Conservation (phyloP, 2,113 vertebrate genomes). For the Macroglossus sobrinus region DNA sequence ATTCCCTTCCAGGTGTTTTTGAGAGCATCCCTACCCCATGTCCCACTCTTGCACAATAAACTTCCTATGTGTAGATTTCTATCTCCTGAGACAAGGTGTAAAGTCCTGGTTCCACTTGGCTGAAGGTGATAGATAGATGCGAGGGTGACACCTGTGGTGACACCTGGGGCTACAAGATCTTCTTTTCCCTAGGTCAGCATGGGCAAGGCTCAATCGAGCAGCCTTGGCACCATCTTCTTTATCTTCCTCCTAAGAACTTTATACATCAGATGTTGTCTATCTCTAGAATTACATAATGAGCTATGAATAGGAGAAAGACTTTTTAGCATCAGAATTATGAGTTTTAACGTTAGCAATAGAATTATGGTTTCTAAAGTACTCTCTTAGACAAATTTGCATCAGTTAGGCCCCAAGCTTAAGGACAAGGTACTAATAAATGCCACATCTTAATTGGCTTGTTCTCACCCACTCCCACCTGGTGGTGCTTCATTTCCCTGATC, state of each 20-base stretch:
- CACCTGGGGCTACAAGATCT: no score
- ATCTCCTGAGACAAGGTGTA: background rate
- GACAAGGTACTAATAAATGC: slow-evolving; percentile 65
- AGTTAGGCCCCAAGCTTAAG: slow-evolving; percentile 57
- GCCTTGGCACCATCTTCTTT: background rate
- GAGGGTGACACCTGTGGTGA: background rate
- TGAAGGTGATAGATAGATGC: background rate
- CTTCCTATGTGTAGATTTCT: background rate
- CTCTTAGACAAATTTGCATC: slow-evolving; percentile 41
- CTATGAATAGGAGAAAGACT: slow-evolving; percentile 17
- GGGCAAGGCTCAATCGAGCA: background rate
- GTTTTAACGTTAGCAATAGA: slow-evolving; percentile 58
- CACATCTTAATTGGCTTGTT: slow-evolving; percentile 68
- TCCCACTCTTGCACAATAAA: background rate
- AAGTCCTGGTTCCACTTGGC: background rate
- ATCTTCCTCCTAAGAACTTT: background rate
- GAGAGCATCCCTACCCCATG: background rate
- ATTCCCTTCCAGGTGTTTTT: background rate
- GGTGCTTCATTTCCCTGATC: slow-evolving; percentile 52
- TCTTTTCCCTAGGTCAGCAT: background rate
- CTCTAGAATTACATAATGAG: slow-evolving; percentile 14
- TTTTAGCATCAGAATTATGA: slow-evolving; percentile 36
- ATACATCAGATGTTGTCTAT: background rate
- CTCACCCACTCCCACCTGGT: slow-evolving; percentile 50
- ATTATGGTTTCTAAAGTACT: slow-evolving; percentile 49